Percentiles rank a stretch among this genome's conserved stretches.
These are phyloP conservation scores for Eulemur rubriventer DNA, from an alignment of 2,797 vertebrate species.

Conservation along the genomic window DNA sequence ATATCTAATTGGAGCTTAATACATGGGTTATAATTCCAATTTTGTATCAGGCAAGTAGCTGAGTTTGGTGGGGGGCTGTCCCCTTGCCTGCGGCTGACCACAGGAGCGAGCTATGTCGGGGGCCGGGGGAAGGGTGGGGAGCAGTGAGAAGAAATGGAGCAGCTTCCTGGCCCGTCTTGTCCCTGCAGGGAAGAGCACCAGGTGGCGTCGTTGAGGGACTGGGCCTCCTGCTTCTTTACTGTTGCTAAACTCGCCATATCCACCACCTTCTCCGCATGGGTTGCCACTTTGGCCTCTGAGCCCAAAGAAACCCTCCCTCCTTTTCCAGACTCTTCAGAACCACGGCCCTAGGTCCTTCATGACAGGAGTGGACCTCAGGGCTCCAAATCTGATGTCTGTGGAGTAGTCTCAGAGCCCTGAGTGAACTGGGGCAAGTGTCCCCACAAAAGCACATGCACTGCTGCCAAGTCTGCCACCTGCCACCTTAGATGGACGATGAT, in stretches of 20 bases:
- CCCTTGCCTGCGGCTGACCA: background rate
- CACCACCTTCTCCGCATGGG: accelerated
- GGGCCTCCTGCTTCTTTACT: too few species aligned
- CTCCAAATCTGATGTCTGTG: accelerated
- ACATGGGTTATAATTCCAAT: background rate
- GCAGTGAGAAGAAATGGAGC: too few species aligned
- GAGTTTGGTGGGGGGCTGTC: too few species aligned
- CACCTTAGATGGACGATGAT: background rate
- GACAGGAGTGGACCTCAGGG: background rate
- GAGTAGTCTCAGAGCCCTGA: background rate
- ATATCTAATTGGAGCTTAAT: background rate
- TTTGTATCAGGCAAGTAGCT: background rate
- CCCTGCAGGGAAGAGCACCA: background rate
- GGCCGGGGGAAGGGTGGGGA: background rate
- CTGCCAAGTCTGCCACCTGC: background rate
- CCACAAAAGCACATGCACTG: background rate
- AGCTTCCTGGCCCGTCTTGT: accelerated
- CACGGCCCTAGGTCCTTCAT: background rate
- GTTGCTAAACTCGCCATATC: background rate
- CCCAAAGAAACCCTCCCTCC: background rate
- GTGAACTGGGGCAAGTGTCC: background rate
- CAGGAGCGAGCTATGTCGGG: accelerated
- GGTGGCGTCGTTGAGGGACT: accelerated
- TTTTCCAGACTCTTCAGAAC: background rate
- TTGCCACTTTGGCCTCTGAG: background rate